Evolutionary conservation across 2,888 invertebrate genomes (phyloP), one percentile per base, ranked within the genome.

Genomic region (Phaonia tiefii): DNA sequence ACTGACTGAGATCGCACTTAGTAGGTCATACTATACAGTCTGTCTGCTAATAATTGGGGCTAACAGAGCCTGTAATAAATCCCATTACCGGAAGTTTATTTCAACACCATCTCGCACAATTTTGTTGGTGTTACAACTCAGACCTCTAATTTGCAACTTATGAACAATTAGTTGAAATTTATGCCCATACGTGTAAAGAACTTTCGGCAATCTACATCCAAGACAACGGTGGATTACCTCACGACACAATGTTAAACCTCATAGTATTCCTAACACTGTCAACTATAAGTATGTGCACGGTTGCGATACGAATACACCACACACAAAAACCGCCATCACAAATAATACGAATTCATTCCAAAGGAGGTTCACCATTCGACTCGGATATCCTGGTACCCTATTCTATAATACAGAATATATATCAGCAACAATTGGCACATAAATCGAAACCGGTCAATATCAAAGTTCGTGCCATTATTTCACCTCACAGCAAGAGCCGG

Each of bases 351-450:
- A 71, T 76, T 44, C 46, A 65, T 37, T 49, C 70, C 1, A 17
- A 44, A 49, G 79, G 79, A 20, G 37, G 75, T 31, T 31, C 49
- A 15, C 79, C 79, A 0, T 75, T 63, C 22, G 72, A 75, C 17
- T 15, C 70, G 3, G 81, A 79, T 31, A 10, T 82, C 8, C 25
- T 79, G 10, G 54, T 82, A 1, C 81, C 81, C 2, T 82, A 67
- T 56, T 67, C 75, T 1, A 63, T 82, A 39, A 51, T 82, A 58
- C 73, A 79, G 20, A 66, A 58, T 13, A 69, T 82, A 10, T 46
- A 75, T 11, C 31, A 51, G 15, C 46, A 75, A 49, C 76, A 81
- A 54, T 13, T 63, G 20, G 25, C 11, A 11, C 67, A 67, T 17
- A 11, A 44, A 1, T 7, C 42, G 3, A 13, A 7, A 25, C 25